Base-by-base conservation (phyloP, 1,140 invertebrate genomes). In the Spodoptera litura region DNA sequence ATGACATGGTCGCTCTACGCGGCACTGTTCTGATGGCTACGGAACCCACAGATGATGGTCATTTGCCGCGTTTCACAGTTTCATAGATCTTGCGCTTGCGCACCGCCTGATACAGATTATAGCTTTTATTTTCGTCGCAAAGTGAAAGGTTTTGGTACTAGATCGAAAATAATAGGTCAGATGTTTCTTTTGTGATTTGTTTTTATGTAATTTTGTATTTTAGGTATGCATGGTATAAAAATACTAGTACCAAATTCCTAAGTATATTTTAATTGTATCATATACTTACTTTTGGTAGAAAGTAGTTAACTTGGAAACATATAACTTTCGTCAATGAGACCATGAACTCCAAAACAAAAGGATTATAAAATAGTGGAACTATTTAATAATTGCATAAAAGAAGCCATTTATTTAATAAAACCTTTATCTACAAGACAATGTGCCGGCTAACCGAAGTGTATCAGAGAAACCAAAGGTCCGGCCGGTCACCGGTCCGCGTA, bases 21-120 rank as follows among this genome's bases (percentile, higher is more conserved):
- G 76, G 58, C 52, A 68, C 78, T 82, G 79, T 82, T 61, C 62
- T 82, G 87, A 86, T 74, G 38, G 53, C 72, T 3, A 8, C 68
- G 5, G 44, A 44, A 31, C 44, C 72, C 55, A 78, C 61, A 62
- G 83, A 88, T 88, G 86, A 87, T 83, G 56, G 83, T 87, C 80
- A 86, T 87, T 87, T 71, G 55, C 20, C 38, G 62, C 64, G 51
- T 70, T 78, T 81, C 80, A 82, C 82, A 68, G 81, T 85, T 87
- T 81, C 80, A 82, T 84, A 76, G 80, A 68, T 85, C 79, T 31
- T 66, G 77, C 61, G 68, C 78, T 44, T 61, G 74, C 35, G 44
- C 35, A 13, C n/a, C 25, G 38, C 15, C 25, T 20, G 61, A 10
- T 64, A 35, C n/a, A 66, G 52, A 77, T 77, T 77, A 68, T 77